A percentile compares a stretch with the other conserved stretches of the same genome.
These are phyloP conservation scores for Stratiomys singularior DNA, from an alignment of 2,888 invertebrate genomes.

Conservation along the genomic window DNA sequence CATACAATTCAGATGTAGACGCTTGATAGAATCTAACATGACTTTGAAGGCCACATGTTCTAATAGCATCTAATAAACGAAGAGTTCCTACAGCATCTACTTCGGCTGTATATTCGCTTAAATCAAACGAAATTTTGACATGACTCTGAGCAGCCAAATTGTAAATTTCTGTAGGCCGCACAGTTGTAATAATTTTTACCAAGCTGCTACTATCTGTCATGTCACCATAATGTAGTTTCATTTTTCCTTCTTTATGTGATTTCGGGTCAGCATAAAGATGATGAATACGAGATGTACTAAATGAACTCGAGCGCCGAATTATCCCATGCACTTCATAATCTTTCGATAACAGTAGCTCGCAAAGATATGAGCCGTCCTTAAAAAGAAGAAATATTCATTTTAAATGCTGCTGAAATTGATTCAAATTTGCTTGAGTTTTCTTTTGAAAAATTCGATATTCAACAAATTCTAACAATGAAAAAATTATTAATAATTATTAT, in stretches of 20 bases:
- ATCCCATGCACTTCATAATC: constrained; percentile 97
- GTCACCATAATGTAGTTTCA: constrained; percentile 98
- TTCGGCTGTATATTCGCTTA: constrained; percentile 99
- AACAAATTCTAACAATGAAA: too few relatives aligned
- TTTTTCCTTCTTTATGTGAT: constrained; percentile 86
- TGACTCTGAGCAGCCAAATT: constrained; percentile 99
- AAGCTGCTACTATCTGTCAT: constrained; percentile 97
- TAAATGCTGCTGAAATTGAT: too few relatives aligned
- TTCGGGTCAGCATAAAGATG: constrained; percentile 94
- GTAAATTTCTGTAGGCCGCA: constrained; percentile 90
- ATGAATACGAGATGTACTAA: constrained; percentile 96
- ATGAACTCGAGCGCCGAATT: constrained; percentile 91
- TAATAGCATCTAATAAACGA: constrained; percentile 88
- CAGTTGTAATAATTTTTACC: constrained; percentile 79
- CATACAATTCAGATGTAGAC: constrained; percentile 94
- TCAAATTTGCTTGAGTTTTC: too few relatives aligned
- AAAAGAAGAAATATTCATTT: neutral
- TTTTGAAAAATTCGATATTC: neutral
- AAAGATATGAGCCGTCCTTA: constrained; percentile 97
- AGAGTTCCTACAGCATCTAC: constrained; percentile 96
- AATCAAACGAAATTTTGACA: constrained; percentile 98
- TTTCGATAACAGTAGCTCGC: constrained; percentile 91
- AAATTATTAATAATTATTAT: too few relatives aligned
- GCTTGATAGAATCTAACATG: constrained; percentile 92
- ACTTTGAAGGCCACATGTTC: constrained; percentile 85